These are phyloP conservation scores for Galeopterus variegatus DNA, from an alignment of 2,113 vertebrate genomes.

Conservation along the genomic window DNA sequence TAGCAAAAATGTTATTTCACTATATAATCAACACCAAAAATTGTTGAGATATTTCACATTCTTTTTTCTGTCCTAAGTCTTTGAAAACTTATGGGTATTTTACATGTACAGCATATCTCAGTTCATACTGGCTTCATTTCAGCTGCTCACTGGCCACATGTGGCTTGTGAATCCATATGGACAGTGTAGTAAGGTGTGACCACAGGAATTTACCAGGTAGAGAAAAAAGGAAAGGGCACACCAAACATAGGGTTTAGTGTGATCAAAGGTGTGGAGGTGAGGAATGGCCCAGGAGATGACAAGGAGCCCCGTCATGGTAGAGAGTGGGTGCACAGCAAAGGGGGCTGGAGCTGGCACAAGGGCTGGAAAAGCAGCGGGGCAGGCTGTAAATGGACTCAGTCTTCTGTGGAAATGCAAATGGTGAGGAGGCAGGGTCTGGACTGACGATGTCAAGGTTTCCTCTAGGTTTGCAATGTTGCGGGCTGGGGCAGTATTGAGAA, in stretches of 20 bases:
- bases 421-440: accelerated
- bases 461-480: no score
- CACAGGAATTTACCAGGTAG: neutral
- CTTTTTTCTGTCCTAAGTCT: neutral
- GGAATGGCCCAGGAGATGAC: accelerated
- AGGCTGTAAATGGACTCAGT: no score
- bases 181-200: accelerated
- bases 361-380: neutral
- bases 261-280: neutral
- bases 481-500: neutral
- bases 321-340: accelerated
- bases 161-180: neutral
- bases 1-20: neutral
- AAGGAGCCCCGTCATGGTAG: neutral
- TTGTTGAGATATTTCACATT: neutral
- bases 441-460: accelerated
- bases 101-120: neutral
- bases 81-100: neutral
- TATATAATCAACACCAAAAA: neutral
- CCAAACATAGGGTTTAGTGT: accelerated
- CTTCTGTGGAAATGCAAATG: neutral
- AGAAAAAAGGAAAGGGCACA: neutral
- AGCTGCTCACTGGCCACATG: neutral
- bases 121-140: neutral
- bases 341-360: neutral